phyloP scores from a whole-genome alignment of 2,888 invertebrate species.

The Lutraria lutraria region DNA sequence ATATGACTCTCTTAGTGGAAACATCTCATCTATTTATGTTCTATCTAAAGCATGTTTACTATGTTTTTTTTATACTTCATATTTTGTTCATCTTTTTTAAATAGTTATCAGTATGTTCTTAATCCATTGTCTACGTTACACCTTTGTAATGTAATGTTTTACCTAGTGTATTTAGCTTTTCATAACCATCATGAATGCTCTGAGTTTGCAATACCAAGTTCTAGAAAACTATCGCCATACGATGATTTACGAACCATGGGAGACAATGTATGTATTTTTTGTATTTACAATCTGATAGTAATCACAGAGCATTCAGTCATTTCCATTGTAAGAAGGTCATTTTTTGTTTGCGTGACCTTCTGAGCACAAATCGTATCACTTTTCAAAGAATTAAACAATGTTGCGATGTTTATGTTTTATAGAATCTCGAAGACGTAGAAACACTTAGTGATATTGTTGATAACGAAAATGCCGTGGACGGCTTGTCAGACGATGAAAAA shows the following conservation, averaged over 20 bases:
- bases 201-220: not conserved
- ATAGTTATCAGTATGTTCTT: no score
- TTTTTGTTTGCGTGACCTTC: not conserved
- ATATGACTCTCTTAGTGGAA: no score
- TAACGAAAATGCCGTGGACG: slow-evolving; percentile 68
- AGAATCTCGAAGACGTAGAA: slow-evolving; percentile 68
- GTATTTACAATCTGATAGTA: not conserved
- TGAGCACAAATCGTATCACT: not conserved
- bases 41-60: no score
- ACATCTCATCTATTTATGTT: no score
- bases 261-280: not conserved
- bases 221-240: not conserved
- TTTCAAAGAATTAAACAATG: not conserved
- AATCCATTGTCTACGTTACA: no score
- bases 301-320: slow-evolving; percentile 58
- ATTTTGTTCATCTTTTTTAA: no score
- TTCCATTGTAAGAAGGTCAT: not conserved
- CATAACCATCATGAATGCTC: not conserved
- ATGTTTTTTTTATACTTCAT: no score
- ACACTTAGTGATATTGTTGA: slow-evolving; percentile 70
- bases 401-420: slow-evolving; percentile 29
- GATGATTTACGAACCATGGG: not conserved
- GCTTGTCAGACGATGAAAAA: slow-evolving; percentile 66
- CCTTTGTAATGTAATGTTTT: no score
- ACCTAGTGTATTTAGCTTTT: not conserved